phyloP scores from a whole-genome alignment of 2,888 invertebrate species.

The Stomorhina lunata region DNA sequence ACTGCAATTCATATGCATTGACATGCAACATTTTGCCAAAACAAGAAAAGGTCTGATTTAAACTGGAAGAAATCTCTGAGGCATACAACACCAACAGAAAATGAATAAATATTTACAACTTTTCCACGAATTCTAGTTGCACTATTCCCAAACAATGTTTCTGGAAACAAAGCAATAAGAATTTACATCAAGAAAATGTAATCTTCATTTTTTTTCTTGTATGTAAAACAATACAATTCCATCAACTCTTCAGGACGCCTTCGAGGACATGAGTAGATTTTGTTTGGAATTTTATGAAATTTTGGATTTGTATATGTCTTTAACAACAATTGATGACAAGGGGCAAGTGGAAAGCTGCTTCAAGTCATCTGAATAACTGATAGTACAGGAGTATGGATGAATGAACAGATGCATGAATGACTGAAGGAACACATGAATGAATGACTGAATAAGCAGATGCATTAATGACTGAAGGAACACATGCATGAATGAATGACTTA shows the following conservation, averaged over 20 bases:
- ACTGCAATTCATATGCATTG: background rate
- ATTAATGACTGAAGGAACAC: too few relatives aligned
- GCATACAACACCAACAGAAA: slow-evolving; percentile 17
- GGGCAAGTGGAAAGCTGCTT: slow-evolving; percentile 26
- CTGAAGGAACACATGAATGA: background rate
- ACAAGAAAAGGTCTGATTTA: background rate
- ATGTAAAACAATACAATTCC: slow-evolving; percentile 17
- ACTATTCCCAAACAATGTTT: background rate
- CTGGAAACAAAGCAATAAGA: background rate
- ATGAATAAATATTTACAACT: slow-evolving; percentile 18
- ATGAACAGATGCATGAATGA: slow-evolving; percentile 14
- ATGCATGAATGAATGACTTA: slow-evolving; percentile 21
- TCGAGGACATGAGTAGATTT: slow-evolving; percentile 37
- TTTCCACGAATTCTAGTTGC: too few relatives aligned
- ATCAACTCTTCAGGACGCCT: background rate
- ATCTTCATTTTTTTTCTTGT: background rate
- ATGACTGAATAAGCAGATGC: slow-evolving; percentile 3
- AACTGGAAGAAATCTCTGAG: background rate
- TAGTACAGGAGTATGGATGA: background rate
- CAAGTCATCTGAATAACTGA: slow-evolving; percentile 32
- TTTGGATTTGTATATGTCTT: background rate
- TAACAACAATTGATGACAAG: slow-evolving; percentile 17
- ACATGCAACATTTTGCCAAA: background rate
- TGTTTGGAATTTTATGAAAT: slow-evolving; percentile 19
- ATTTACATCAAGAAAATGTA: background rate